phyloP scores from a whole-genome alignment of 2,113 vertebrate genomes.

The Xenopus laevis region DNA sequence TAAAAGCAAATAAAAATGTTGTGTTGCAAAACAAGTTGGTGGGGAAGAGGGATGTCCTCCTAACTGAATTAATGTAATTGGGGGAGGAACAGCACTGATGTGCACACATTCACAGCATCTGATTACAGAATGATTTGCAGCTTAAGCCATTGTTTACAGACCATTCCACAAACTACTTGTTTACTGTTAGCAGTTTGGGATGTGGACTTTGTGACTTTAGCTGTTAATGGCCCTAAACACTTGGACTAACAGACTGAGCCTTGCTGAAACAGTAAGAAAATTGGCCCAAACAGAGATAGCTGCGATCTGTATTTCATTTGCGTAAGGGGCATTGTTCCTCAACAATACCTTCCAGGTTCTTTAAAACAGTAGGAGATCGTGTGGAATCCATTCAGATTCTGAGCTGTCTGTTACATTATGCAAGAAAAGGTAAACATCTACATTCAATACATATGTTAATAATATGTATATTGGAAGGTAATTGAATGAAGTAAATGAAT shows the following conservation, averaged over 20 bases:
- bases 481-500: slow-evolving; percentile 7
- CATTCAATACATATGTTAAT: slow-evolving; percentile 33
- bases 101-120: slow-evolving; percentile 55
- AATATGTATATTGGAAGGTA: slow-evolving; percentile 22
- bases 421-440: slow-evolving; percentile 25
- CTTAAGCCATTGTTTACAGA: slow-evolving; percentile 65
- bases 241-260: slow-evolving; percentile 76
- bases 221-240: slow-evolving; percentile 80
- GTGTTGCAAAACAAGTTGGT: slow-evolving; percentile 49
- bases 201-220: slow-evolving; percentile 73
- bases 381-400: slow-evolving; percentile 53
- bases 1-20: slow-evolving; percentile 54
- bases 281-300: slow-evolving; percentile 69
- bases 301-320: slow-evolving; percentile 60
- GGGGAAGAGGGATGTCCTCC: slow-evolving; percentile 36
- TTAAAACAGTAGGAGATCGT: slow-evolving; percentile 49
- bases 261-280: slow-evolving; percentile 72
- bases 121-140: slow-evolving; percentile 65
- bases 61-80: slow-evolving; percentile 46
- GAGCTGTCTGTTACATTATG: slow-evolving; percentile 29
- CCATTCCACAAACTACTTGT: slow-evolving; percentile 72
- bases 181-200: slow-evolving; percentile 69
- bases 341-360: slow-evolving; percentile 60
- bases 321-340: slow-evolving; percentile 53
- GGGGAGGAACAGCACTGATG: slow-evolving; percentile 55